phyloP scores from a whole-genome alignment of 2,888 invertebrate species.

The Diarsia brunnea region DNA sequence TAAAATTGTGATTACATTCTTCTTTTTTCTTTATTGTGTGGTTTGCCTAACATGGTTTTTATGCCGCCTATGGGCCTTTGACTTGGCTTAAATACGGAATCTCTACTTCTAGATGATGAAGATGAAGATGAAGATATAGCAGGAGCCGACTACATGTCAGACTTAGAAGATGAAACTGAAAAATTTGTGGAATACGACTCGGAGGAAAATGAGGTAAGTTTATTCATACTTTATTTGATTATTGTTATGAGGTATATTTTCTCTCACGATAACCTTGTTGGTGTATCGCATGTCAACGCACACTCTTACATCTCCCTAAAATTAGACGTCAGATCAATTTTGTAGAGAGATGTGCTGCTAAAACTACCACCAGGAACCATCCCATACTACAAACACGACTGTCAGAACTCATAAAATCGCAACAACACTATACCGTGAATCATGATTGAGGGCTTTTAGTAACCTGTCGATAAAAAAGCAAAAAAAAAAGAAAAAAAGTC shows the following conservation, averaged over 20 bases:
- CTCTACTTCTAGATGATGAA: conserved; percentile 65
- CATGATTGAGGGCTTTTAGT: neutral
- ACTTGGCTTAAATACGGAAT: neutral
- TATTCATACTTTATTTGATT: neutral
- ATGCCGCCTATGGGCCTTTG: too few relatives aligned
- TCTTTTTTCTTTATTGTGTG: too few relatives aligned
- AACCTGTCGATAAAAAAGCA: too few relatives aligned
- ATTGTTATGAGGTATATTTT: neutral
- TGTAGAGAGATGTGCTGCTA: neutral
- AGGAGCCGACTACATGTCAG: conserved; percentile 78
- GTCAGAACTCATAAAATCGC: neutral
- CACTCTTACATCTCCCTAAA: too few relatives aligned
- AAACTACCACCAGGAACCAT: neutral
- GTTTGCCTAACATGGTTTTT: too few relatives aligned
- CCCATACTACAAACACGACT: neutral
- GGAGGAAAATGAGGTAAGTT: conserved; percentile 94
- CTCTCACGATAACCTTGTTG: too few relatives aligned
- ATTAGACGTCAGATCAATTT: neutral
- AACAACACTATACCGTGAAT: neutral
- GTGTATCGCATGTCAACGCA: too few relatives aligned
- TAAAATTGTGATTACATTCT: neutral
- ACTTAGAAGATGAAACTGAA: conserved; percentile 78
- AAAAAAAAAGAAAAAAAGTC: too few relatives aligned
- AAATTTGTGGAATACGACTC: conserved; percentile 94
- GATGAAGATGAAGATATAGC: conserved; percentile 77